These are phyloP conservation scores for Cyphomyrus plagiostoma DNA, from an alignment of 2,113 vertebrate species.

Conservation along the genomic window DNA sequence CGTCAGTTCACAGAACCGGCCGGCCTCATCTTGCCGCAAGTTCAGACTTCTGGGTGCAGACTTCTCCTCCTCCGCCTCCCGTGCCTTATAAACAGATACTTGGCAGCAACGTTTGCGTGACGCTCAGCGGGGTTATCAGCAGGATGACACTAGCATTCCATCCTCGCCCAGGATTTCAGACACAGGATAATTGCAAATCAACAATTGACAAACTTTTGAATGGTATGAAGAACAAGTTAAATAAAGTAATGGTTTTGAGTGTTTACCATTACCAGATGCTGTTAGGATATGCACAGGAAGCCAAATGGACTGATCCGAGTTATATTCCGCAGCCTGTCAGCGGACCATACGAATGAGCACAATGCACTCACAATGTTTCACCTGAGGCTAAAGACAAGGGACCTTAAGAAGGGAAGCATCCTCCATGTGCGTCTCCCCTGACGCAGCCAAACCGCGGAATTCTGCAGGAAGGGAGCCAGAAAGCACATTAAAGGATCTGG, in stretches of 20 bases:
- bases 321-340: neutral
- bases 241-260: neutral
- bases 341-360: neutral
- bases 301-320: neutral
- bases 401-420: neutral
- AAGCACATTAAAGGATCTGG: neutral
- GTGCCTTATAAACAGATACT: neutral
- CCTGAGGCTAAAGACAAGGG: neutral
- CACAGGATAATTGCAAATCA: neutral
- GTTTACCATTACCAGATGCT: neutral
- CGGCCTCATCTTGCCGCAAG: neutral
- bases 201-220: conserved; percentile 1
- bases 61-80: neutral
- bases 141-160: neutral
- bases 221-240: neutral
- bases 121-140: neutral
- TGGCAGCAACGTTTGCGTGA: neutral
- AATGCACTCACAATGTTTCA: neutral
- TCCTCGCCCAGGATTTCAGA: neutral
- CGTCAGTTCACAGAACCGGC: neutral
- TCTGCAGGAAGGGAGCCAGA: neutral
- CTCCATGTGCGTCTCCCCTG: neutral
- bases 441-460: neutral
- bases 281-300: neutral
- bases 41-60: conserved; percentile 4